phyloP scores from a whole-genome alignment of 1,140 invertebrate genomes.

The Drosophila eugracilis region DNA sequence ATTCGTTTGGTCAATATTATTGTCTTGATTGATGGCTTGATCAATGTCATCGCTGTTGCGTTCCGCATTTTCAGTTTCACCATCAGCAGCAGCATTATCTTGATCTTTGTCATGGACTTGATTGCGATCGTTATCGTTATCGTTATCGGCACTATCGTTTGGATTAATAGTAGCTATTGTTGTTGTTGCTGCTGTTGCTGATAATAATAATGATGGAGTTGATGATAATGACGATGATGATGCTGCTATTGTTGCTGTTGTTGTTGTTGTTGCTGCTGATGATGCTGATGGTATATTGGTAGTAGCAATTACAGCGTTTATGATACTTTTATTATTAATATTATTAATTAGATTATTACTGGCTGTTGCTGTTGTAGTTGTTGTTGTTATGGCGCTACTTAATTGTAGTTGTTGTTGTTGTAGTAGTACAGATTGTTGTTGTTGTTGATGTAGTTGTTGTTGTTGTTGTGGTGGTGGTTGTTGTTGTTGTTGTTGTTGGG shows the following conservation, averaged over 20 bases:
- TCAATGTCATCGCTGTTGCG: slow-evolving; percentile 18
- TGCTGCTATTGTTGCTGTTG: slow-evolving; percentile 20
- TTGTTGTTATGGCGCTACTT: slow-evolving; percentile 66
- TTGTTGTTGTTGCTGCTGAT: slow-evolving; percentile 48
- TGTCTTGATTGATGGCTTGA: slow-evolving; percentile 25
- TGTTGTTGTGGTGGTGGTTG: slow-evolving; percentile 63
- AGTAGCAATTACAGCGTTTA: slow-evolving; percentile 73
- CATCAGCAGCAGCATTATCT: slow-evolving; percentile 10
- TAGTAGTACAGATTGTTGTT: slow-evolving; percentile 50
- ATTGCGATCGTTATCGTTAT: slow-evolving; percentile 3
- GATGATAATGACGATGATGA: slow-evolving; percentile 2
- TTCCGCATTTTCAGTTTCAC: slow-evolving; percentile 19
- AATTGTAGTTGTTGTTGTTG: slow-evolving; percentile 70
- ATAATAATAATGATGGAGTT: background rate
- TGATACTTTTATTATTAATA: slow-evolving; percentile 58
- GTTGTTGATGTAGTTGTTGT: slow-evolving; percentile 21
- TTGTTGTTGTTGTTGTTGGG: slow-evolving; percentile 82
- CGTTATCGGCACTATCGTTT: slow-evolving; percentile 6
- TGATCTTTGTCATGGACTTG: slow-evolving; percentile 7
- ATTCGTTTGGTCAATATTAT: slow-evolving; percentile 27
- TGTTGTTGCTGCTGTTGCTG: slow-evolving; percentile 10
- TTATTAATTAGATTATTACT: slow-evolving; percentile 72
- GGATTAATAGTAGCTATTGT: slow-evolving; percentile 27
- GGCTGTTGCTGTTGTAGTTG: slow-evolving; percentile 70
- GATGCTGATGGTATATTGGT: slow-evolving; percentile 48